A percentile compares a stretch with the other conserved stretches of the same genome.
phyloP scores from a whole-genome alignment of 2,797 vertebrate species.

The Xiphorhynchus erythropygius region DNA sequence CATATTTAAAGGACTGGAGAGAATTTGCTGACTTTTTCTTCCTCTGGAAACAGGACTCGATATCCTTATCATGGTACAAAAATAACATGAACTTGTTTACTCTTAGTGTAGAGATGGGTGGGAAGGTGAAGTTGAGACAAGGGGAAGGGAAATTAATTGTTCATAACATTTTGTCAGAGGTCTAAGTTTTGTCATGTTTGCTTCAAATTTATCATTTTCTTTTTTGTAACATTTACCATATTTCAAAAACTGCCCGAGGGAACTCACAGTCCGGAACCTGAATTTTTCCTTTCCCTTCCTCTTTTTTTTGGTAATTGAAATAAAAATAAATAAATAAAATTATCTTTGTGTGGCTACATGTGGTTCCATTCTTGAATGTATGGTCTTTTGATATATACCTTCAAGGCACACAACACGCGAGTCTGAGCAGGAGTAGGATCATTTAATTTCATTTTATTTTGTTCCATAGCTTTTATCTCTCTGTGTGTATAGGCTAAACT shows the following conservation, averaged over 20 bases:
- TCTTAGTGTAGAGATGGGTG: not conserved
- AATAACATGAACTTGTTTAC: not conserved
- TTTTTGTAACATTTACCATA: not conserved
- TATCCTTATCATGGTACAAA: not conserved
- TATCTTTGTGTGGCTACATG: not conserved
- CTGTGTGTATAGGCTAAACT: not conserved
- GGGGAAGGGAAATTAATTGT: not conserved
- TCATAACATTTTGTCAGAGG: not conserved
- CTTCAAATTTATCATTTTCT: not conserved
- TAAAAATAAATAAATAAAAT: constrained; percentile 12
- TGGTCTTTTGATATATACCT: not conserved
- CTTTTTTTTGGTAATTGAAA: not conserved
- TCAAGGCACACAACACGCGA: not conserved
- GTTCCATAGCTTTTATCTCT: not conserved
- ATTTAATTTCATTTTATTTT: not conserved
- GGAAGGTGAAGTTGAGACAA: not conserved
- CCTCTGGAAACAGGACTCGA: not conserved
- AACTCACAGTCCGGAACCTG: not conserved
- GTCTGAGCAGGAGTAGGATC: not conserved
- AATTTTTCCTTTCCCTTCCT: not conserved
- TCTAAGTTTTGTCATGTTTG: not conserved
- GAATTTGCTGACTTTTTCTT: not conserved
- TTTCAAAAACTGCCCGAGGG: not conserved
- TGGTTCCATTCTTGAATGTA: not conserved
- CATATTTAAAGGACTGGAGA: not conserved